These are phyloP conservation scores for Ryuthela nishihirai DNA, from an alignment of 2,888 invertebrate species.

Conservation along the genomic window DNA sequence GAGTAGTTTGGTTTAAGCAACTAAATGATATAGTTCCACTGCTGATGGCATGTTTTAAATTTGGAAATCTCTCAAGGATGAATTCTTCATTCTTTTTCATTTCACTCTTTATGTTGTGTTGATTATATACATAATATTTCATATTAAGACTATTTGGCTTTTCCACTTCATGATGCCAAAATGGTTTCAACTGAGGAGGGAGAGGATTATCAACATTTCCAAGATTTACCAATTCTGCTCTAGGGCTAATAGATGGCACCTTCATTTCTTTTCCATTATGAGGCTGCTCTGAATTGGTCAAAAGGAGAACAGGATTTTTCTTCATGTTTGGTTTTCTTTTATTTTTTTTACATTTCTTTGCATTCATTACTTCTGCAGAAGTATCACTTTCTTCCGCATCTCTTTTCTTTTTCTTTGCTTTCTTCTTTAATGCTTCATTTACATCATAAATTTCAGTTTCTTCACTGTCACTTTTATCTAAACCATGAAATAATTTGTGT, in stretches of 20 bases:
- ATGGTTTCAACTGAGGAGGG: slow-evolving; percentile 21
- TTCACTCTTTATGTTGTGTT: no score
- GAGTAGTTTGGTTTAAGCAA: no score
- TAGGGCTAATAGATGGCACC: background rate
- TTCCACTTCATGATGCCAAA: slow-evolving; percentile 22
- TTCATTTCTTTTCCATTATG: background rate
- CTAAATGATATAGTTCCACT: slow-evolving; percentile 14
- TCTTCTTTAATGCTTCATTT: background rate
- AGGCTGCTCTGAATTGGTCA: no score
- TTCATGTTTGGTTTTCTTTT: background rate
- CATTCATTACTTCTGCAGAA: background rate
- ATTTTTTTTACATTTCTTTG: slow-evolving; percentile 5
- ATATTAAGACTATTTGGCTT: no score
- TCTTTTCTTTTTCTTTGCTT: slow-evolving; percentile 3
- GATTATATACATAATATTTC: no score
- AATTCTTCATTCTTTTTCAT: background rate
- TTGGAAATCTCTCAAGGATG: slow-evolving; percentile 11
- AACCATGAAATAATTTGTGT: background rate
- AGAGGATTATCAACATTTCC: slow-evolving; percentile 12
- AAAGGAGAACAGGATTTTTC: no score
- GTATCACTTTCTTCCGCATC: background rate
- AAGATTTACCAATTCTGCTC: background rate
- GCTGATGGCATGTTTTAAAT: slow-evolving; percentile 14
- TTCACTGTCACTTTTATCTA: slow-evolving; percentile 9
- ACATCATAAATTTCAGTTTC: slow-evolving; percentile 18